Evolutionary conservation across 1,140 invertebrate genomes (phyloP), one percentile per base, ranked within the genome.

Genomic region (Drosophila sp.): DNA sequence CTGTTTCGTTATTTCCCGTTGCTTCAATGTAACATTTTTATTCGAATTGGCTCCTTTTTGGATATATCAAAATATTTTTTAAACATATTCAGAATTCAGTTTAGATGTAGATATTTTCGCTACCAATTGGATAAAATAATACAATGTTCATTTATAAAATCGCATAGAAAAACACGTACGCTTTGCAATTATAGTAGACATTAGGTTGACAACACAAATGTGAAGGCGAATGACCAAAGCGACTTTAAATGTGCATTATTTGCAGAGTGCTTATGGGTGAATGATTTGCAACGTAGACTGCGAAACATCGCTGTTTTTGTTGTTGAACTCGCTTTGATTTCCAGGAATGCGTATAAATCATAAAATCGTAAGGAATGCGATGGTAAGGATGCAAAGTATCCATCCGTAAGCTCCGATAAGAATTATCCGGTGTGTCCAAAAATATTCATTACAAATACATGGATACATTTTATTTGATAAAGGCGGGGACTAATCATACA

Each of bases 291-390:
- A 53, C 40, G 64, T 61, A 7, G 63, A 18, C 14, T 41, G 65
- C 29, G 41, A 34, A 73, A 34, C 46, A 18, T 14, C 7, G 21
- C 14, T 13, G 21, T 13, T 56, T 16, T 13, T 61, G n/a, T 25
- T 34, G 29, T 29, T 57, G 36, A 11, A 8, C 53, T 43, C 48
- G 27, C 16, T 59, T 70, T 61, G 61, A 72, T 56, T 80, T 81
- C 78, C 51, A 62, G 71, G 82, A 78, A 86, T 78, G 67, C 38
- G 73, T 62, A 78, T 84, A 84, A 84, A 72, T 86, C 81, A 86
- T 80, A 73, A 89, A 78, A 66, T 13, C 56, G 40, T 62, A 57
- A 62, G 41, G 63, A 84, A 76, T 76, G 71, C 58, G 63, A 72
- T 32, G 34, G 7, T 32, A 16, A 61, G 64, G 64, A 69, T 69